Base-by-base conservation (phyloP, 2,888 invertebrate species). In the Syrphus vitripennis region DNA sequence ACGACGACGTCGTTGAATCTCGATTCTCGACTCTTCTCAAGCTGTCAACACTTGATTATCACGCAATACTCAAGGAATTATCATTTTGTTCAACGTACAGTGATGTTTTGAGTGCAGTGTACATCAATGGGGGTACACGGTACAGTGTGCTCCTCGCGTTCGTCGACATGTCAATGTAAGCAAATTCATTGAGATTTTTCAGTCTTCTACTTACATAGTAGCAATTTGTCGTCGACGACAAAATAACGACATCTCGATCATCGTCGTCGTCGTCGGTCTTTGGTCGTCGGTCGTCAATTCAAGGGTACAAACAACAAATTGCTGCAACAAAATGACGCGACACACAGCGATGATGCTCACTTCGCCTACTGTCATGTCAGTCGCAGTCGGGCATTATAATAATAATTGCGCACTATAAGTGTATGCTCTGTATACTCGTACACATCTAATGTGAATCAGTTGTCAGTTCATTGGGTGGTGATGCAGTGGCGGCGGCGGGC, bases 241-340 rank as follows among this genome's bases (percentile, higher is more conserved):
- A n/a, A n/a, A n/a, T n/a, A n/a, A 16, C n/a, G 26, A 34, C 57
- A 6, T 2, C 48, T 10, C 16, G 2, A 7, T 6, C 29, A 12
- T 10, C n/a, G 16, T 16, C 42, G 3, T 6, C 19, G 40, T 65
- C 65, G 65, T n/a, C 19, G 14, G 34, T 34, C 40, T n/a, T n/a
- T n/a, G n/a, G n/a, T n/a, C n/a, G n/a, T n/a, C n/a, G n/a, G 45
- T 45, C 55, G 37, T 40, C 57, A 34, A n/a, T 72, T 45, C 86
- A 82, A 86, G 82, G 86, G 82, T 82, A 82, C 50, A 50, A 78
- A 78, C 50, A 72, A 74, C 65, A 86, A 82, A 72, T 82, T 82
- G 86, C 57, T 82, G 82, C 82, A 86, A 82, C 82, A 82, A 86
- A 72, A 40, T 82, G 77, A 81, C 81, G 69, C 86, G 82, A 70